A percentile compares a stretch with the other conserved stretches of the same genome.
phyloP scores from a whole-genome alignment of 2,113 vertebrate genomes.

The Ceyx melanurus region DNA sequence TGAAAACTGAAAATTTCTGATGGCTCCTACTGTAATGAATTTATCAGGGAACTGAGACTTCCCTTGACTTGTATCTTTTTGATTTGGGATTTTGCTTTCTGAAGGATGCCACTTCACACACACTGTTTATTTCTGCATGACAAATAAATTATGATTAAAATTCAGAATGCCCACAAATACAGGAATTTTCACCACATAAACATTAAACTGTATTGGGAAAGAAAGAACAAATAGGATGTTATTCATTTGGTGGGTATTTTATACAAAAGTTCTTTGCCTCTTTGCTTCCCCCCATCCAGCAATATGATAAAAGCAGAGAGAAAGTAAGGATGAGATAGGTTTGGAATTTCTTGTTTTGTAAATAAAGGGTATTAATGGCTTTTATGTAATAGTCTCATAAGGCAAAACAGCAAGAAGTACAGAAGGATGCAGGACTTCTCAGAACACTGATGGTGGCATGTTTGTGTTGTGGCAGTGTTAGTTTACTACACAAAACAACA shows the following conservation, averaged over 20 bases:
- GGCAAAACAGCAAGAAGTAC: neutral
- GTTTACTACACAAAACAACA: neutral
- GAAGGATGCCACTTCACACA: constrained; percentile 29
- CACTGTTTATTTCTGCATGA: constrained; percentile 63
- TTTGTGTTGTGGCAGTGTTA: neutral
- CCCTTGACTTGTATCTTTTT: constrained; percentile 18
- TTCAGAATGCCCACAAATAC: constrained; percentile 43
- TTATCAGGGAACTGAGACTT: constrained; percentile 58
- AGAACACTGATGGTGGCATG: neutral
- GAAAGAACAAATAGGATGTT: neutral
- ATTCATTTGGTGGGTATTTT: neutral
- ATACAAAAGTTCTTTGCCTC: neutral
- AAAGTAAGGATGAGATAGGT: neutral
- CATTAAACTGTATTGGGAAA: neutral
- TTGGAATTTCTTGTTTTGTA: neutral
- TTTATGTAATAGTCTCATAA: neutral
- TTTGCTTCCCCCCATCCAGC: too few relatives aligned
- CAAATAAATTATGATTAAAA: constrained; percentile 59
- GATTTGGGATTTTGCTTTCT: constrained; percentile 52
- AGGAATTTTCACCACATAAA: neutral
- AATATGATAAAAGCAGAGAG: neutral
- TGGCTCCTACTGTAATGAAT: constrained; percentile 64
- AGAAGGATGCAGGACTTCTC: neutral
- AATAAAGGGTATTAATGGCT: neutral
- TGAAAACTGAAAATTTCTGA: constrained; percentile 66